Percentiles rank a stretch among this genome's conserved stretches.
These are phyloP conservation scores for Manduca sexta DNA, from an alignment of 1,140 invertebrate species.

Conservation along the genomic window DNA sequence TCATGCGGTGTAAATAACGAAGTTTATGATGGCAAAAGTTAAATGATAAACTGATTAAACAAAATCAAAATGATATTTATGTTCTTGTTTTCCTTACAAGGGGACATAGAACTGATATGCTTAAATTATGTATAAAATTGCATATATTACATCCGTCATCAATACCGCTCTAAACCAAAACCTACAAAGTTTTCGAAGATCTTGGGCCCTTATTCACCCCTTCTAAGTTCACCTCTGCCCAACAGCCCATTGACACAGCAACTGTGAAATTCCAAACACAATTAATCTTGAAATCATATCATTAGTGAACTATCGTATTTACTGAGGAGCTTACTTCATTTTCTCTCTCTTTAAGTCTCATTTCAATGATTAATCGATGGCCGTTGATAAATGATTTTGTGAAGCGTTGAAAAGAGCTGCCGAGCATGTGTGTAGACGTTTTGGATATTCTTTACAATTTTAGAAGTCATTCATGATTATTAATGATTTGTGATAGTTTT, in stretches of 20 bases:
- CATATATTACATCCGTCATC: too few relatives aligned
- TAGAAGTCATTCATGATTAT: slow-evolving; percentile 57
- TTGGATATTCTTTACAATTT: slow-evolving; percentile 54
- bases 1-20: too few relatives aligned
- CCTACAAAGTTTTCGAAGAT: too few relatives aligned
- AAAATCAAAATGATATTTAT: too few relatives aligned
- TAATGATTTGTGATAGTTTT: slow-evolving; percentile 30
- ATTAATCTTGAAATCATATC: slow-evolving; percentile 68
- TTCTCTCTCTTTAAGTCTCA: slow-evolving; percentile 70
- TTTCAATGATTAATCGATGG: slow-evolving; percentile 61
- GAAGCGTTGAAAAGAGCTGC: slow-evolving; percentile 53
- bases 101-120: too few relatives aligned
- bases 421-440: slow-evolving; percentile 52
- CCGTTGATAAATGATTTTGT: slow-evolving; percentile 55
- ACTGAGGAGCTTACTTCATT: slow-evolving; percentile 62
- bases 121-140: too few relatives aligned
- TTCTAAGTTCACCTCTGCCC: too few relatives aligned
- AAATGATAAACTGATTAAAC: too few relatives aligned
- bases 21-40: too few relatives aligned
- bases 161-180: too few relatives aligned
- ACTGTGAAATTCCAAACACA: slow-evolving; percentile 49
- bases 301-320: slow-evolving; percentile 58
- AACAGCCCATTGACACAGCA: slow-evolving; percentile 33
- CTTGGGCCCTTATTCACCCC: too few relatives aligned
- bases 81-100: too few relatives aligned